phyloP scores from a whole-genome alignment of 37 sponge, comb jelly and placozoan genomes.

The Geodia barretti region DNA sequence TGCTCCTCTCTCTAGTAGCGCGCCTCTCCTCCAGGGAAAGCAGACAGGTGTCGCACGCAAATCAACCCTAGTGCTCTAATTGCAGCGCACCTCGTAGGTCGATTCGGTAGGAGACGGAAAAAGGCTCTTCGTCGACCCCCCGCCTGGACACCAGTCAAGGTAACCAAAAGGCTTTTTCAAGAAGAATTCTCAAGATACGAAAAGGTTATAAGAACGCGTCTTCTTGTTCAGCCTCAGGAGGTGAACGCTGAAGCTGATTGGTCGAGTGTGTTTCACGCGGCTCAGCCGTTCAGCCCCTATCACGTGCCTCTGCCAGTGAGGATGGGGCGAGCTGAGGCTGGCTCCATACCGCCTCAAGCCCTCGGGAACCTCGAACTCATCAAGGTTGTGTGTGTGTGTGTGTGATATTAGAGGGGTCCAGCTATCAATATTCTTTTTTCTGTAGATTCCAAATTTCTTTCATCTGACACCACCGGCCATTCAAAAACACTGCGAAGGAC shows the following conservation, averaged over 20 bases:
- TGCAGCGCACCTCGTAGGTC: not conserved
- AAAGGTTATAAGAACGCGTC: not conserved
- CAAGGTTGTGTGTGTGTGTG: slow-evolving; percentile 53
- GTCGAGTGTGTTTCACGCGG: slow-evolving; percentile 72
- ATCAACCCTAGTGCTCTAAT: not conserved
- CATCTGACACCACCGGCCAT: slow-evolving; percentile 91
- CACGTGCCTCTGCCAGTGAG: slow-evolving; percentile 78
- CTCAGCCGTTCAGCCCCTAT: slow-evolving; percentile 79
- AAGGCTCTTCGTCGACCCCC: not conserved
- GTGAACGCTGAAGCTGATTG: slow-evolving; percentile 55
- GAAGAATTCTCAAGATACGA: not conserved
- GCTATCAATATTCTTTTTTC: not conserved
- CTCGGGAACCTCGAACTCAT: slow-evolving; percentile 78
- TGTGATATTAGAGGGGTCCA: not conserved
- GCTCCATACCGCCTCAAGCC: slow-evolving; percentile 65
- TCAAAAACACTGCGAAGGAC: slow-evolving; percentile 83
- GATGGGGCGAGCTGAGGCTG: slow-evolving; percentile 73
- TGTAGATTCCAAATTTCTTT: slow-evolving; percentile 90
- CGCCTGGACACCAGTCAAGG: not conserved
- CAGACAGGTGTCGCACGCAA: not conserved
- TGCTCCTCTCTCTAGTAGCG: not conserved
- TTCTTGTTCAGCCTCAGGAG: slow-evolving; percentile 39
- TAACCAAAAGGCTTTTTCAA: not conserved
- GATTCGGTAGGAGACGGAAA: not conserved
- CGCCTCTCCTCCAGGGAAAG: not conserved